Evolutionary conservation across 2,113 vertebrate species (phyloP), one percentile per base, ranked within the genome.

Genomic region (Mola mola): DNA sequence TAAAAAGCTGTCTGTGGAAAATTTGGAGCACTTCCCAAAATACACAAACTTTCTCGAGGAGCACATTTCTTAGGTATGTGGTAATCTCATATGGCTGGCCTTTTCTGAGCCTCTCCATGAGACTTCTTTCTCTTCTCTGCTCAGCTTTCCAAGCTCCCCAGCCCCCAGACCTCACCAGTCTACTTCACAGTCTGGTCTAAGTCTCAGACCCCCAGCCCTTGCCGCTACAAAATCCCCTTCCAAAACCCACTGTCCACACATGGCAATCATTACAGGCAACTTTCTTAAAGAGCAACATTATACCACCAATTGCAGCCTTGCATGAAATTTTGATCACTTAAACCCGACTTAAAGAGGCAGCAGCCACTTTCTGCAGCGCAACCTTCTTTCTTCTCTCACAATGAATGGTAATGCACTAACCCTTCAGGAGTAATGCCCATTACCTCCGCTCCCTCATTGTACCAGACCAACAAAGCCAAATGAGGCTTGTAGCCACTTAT

Each of bases 311-410:
- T 61, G 79, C 88, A 85, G 78, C 82, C 88, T 81, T 75, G 50
- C 66, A 70, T 87, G 78, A 90, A 82, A 91, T 87, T 60, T 85
- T 89, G 89, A 92, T 92, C 91, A 86, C 86, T 83, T 87, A 89
- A 91, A 85, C 85, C 88, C 81, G 80, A 89, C 90, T 92, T 92
- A 91, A 89, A 93, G 91, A 91, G 84, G 25, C 26, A 84, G 87
- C 66, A 62, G 57, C 56, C 40, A 86, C 78, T 81, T 67, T 75
- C 79, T 82, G 78, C 79, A 82, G 75, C 74, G 59, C 78, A 87
- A 41, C 79, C 78, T 83, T 62, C 57, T 74, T 82, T 84, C 84
- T 78, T 66, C 70, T 71, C 57, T 66, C 63, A 63, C 80, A 69
- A 72, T 81, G 83, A 90, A 88, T 88, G 85, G 83, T 82, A 89